phyloP scores from a whole-genome alignment of 2,888 invertebrate species.

The Ametastegia equiseti region DNA sequence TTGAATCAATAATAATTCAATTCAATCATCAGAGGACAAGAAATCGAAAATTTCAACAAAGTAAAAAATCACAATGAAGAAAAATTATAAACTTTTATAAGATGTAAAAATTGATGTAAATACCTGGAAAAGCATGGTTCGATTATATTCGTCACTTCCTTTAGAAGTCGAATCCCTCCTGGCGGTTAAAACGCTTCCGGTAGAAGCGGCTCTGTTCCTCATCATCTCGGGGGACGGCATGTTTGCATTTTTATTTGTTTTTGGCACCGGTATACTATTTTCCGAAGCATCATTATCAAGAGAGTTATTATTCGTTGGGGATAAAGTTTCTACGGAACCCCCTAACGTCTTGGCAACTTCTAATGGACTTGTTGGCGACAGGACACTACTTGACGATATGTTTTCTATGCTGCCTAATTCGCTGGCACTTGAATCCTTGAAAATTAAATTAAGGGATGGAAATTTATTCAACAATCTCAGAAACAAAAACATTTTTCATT shows the following conservation, averaged over 20 bases:
- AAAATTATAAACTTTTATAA: background rate
- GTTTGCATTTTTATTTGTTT: slow-evolving; percentile 55
- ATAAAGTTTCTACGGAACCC: slow-evolving; percentile 69
- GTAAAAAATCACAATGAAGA: too few relatives aligned
- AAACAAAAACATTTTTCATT: background rate
- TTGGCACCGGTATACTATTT: slow-evolving; percentile 53
- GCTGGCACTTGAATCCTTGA: slow-evolving; percentile 70
- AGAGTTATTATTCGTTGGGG: slow-evolving; percentile 56
- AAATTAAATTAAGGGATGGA: background rate
- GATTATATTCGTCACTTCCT: slow-evolving; percentile 83
- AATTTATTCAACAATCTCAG: background rate
- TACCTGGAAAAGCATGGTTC: slow-evolving; percentile 95
- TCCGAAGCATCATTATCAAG: slow-evolving; percentile 61
- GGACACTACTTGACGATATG: slow-evolving; percentile 67
- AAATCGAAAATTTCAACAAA: too few relatives aligned
- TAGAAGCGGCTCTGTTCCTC: slow-evolving; percentile 76
- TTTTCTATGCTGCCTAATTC: slow-evolving; percentile 71
- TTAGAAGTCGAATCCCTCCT: slow-evolving; percentile 68
- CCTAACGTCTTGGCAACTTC: slow-evolving; percentile 62
- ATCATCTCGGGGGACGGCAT: slow-evolving; percentile 72
- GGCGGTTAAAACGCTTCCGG: slow-evolving; percentile 72
- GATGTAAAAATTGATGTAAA: too few relatives aligned
- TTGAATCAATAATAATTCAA: too few relatives aligned
- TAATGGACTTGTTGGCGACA: slow-evolving; percentile 71
- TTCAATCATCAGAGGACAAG: too few relatives aligned